Evolutionary conservation across 2,797 vertebrate species (phyloP), one percentile per base, ranked within the genome.

Genomic region (Rallus crepitans): DNA sequence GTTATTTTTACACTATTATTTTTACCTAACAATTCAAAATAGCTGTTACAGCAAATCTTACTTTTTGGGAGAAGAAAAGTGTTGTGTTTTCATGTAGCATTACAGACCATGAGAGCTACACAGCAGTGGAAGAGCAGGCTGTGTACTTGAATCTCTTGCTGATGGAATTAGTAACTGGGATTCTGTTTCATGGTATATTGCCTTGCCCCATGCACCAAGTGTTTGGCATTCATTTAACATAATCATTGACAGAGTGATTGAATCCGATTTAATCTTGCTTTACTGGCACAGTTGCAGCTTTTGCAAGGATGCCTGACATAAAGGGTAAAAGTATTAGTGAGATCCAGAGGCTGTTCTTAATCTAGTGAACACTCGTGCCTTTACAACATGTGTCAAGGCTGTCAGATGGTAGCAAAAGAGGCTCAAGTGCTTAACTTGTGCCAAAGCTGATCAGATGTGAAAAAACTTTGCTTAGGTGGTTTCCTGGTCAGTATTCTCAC

Each of bases 341-440:
- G 56, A 50, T 76, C 42, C 52, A 50, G 80, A 82, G 80, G 25
- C 48, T 37, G 5, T 59, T 79, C 55, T 77, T 92, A 85, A 80
- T 59, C 56, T 31, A 42, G 69, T 9, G 6, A 65, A 55, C 12
- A 5, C 21, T 15, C 78, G 77, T 52, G 69, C 85, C 70, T 81
- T 71, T 56, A 59, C 63, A 0, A 0, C 18, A 9, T 48, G 52
- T 0, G 1, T 93, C 77, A 77, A 3, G 56, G 31, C 83, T 84
- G 76, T 86, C 88, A 87, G 90, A 69, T 84, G 27, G 52, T 72
- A 52, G 28, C 47, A 18, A 28, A 86, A 89, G 79, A 65, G 15
- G 83, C 86, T 95, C 59, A 90, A 57, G 65, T 82, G 15, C 86
- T 93, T 82, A 84, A 28, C 63, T 70, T 56, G n/a, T 77, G 88